Evolutionary conservation across 2,888 invertebrate species (phyloP).

Genomic region (Athripsodes cinereus): DNA sequence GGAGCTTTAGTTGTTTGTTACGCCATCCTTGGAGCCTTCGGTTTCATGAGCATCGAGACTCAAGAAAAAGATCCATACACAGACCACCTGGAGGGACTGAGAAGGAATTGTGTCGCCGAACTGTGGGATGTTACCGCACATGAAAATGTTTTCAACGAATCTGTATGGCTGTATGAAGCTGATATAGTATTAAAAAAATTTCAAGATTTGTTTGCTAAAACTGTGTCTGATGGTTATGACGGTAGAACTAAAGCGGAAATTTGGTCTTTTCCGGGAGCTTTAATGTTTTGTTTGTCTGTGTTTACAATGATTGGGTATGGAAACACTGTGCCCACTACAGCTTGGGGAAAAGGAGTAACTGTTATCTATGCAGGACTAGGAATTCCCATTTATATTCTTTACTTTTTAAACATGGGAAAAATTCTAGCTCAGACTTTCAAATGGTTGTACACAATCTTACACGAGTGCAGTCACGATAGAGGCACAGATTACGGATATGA

Average conservation of each 20-base stretch:
- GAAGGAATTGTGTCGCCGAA: conserved; percentile 53
- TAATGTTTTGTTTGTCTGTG: conserved; percentile 84
- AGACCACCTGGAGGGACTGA: conserved; percentile 46
- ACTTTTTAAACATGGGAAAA: conserved; percentile 86
- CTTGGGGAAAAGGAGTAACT: conserved; percentile 77
- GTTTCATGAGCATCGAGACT: conserved; percentile 73
- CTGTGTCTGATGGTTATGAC: conserved; percentile 67
- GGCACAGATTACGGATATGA: conserved; percentile 40
- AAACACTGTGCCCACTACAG: conserved; percentile 75
- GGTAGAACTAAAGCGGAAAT: conserved; percentile 62
- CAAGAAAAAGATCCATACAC: conserved; percentile 49
- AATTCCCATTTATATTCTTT: conserved; percentile 79
- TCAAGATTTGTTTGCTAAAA: conserved; percentile 60
- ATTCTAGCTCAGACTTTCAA: conserved; percentile 76
- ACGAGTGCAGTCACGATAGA: conserved; percentile 60
- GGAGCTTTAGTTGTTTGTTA: conserved; percentile 83
- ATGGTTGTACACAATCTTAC: conserved; percentile 70
- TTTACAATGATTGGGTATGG: conserved; percentile 93
- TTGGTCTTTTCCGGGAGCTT: conserved; percentile 82
- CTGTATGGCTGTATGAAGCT: conserved; percentile 55
- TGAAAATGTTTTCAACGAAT: conserved; percentile 63
- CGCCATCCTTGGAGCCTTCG: conserved; percentile 77
- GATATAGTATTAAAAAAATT: conserved; percentile 58
- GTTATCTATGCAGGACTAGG: conserved; percentile 84
- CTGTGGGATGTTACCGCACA: conserved; percentile 65